Percentiles rank a stretch among this genome's conserved stretches.
These are phyloP conservation scores for Aphidoletes aphidimyza DNA, from an alignment of 2,888 invertebrate species.

Conservation along the genomic window DNA sequence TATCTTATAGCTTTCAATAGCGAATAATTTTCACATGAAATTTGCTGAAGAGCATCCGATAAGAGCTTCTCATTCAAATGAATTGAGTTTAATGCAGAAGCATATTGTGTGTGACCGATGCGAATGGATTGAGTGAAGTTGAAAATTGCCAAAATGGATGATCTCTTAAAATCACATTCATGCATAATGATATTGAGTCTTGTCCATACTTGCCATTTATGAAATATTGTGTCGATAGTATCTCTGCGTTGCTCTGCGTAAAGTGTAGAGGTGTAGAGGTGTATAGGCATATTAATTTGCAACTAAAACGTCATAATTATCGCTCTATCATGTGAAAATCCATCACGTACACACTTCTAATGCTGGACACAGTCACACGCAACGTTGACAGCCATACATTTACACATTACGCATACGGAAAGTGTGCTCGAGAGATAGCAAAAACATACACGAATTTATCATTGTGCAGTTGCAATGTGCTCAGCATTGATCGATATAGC, in stretches of 20 bases:
- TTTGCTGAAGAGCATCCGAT: neutral
- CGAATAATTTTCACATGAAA: no score
- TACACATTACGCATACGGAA: neutral
- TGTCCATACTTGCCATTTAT: neutral
- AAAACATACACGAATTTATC: neutral
- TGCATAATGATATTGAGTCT: neutral
- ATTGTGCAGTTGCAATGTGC: neutral
- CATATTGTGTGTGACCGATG: constrained; percentile 1
- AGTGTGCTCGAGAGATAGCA: neutral
- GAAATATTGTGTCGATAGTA: no score
- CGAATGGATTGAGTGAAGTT: neutral
- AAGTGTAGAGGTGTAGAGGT: no score
- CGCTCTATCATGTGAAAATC: constrained; percentile 19
- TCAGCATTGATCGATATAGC: neutral
- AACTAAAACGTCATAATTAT: constrained; percentile 43
- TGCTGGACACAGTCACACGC: neutral
- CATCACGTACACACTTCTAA: constrained; percentile 34
- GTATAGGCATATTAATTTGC: constrained; percentile 29
- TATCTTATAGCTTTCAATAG: no score
- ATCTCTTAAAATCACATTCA: constrained; percentile 49
- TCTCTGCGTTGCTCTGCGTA: no score
- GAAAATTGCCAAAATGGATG: constrained; percentile 44
- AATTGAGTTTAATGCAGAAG: neutral
- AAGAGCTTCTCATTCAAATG: neutral
- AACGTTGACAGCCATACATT: neutral